Evolutionary conservation across 35 echinoderm and acorn worm species (phyloP), one percentile per base, ranked within the genome.

Genomic region (Ptychodera flava): DNA sequence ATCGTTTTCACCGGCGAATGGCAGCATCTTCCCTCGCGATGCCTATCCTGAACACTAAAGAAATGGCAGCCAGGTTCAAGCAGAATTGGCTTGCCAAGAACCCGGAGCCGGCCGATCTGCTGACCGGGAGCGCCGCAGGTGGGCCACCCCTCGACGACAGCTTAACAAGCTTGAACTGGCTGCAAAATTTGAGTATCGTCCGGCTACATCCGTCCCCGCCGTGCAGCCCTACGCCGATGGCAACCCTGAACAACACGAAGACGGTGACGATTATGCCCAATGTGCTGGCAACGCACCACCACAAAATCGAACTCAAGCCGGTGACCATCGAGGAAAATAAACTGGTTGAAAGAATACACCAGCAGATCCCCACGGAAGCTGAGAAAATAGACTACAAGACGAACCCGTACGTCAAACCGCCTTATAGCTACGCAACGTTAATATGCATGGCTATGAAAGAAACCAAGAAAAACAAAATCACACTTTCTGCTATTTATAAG

Each of bases 401-500:
- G 38, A 94, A 99, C 77, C 77, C 88, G 33, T 81, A 84, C 38
- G 86, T 99, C 0, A 99, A 99, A 83, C 96, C 96, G 15, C 96
- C 96, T 0, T 99, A 94, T 82, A 94, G 92, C 15, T 99, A 99
- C 80, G 93, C 96, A 0, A 99, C 96, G 1, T 81, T 99, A 32
- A 99, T 99, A 85, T 99, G 96, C 90, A 99, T 99, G 96, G 96
- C 96, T 32, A 99, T 99, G 96, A 99, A 99, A 35, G 93, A 92
- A n/a, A 92, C 96, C 0, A 99, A 99, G 85, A 99, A 91, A 76
- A 94, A 91, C 76, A 99, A 99, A 89, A 99, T 99, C 85, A 99
- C 96, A 76, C 87, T 99, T 34, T 94, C 96, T 34, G 91, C 96
- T 33, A 99, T 99, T 82, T 99, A 99, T 37, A 99, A 99, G 78